These are phyloP conservation scores for Phengaris arion DNA, from an alignment of 2,888 invertebrate genomes.

Conservation along the genomic window DNA sequence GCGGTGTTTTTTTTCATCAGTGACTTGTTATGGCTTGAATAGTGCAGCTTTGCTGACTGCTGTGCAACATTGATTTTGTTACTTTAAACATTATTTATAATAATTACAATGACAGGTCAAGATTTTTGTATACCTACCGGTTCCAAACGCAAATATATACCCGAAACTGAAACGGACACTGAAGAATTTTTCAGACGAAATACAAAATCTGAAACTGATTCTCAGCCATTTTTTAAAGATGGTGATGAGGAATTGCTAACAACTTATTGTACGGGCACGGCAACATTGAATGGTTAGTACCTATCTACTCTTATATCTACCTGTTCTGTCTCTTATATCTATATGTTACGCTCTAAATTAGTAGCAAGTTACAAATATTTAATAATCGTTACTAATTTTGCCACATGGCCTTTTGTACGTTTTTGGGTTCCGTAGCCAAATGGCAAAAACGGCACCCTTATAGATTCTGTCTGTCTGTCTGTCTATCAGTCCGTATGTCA, in stretches of 20 bases:
- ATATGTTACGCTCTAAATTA: too few relatives aligned
- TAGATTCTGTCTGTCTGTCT: too few relatives aligned
- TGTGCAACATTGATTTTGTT: conserved; percentile 1
- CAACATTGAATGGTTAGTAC: background rate
- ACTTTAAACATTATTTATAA: too few relatives aligned
- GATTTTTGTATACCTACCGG: background rate
- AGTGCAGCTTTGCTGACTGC: background rate
- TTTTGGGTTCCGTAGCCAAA: background rate
- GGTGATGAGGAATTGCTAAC: background rate
- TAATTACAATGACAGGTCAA: background rate
- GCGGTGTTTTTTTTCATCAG: too few relatives aligned
- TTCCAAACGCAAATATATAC: background rate
- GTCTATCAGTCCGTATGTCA: too few relatives aligned
- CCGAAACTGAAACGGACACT: conserved; percentile 1
- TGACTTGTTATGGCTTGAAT: too few relatives aligned
- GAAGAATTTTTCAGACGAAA: background rate
- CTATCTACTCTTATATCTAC: background rate
- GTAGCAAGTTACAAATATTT: background rate
- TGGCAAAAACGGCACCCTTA: too few relatives aligned
- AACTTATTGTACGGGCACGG: background rate
- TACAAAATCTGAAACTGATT: background rate
- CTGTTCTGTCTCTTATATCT: background rate
- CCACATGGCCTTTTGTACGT: background rate
- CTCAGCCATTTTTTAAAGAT: background rate
- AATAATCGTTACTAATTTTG: background rate